These are phyloP conservation scores for Drosophila parvula DNA, from an alignment of 1,140 invertebrate species.

Conservation along the genomic window DNA sequence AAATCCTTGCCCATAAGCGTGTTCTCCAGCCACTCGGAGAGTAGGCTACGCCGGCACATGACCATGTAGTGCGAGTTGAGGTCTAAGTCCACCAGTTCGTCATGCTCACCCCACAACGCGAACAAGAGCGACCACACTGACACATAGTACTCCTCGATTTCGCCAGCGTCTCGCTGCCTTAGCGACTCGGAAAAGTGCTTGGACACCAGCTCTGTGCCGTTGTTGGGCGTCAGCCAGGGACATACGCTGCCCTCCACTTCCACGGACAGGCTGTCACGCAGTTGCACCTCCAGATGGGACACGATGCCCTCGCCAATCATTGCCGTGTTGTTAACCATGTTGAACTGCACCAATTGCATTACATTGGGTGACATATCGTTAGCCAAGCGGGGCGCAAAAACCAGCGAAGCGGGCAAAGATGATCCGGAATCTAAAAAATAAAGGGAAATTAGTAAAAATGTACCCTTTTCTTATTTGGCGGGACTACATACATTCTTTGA, in stretches of 20 bases:
- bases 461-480: too few relatives aligned
- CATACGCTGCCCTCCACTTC: constrained; percentile 84
- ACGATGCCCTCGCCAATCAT: constrained; percentile 77
- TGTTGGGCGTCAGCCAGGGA: constrained; percentile 83
- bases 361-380: constrained; percentile 65
- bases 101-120: constrained; percentile 92
- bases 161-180: constrained; percentile 75
- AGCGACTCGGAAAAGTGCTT: constrained; percentile 85
- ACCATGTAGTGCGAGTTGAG: constrained; percentile 64
- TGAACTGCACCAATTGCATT: constrained; percentile 69
- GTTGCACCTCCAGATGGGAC: constrained; percentile 85
- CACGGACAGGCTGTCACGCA: constrained; percentile 84
- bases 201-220: constrained; percentile 83
- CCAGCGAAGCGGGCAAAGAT: constrained; percentile 26
- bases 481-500: constrained; percentile 38
- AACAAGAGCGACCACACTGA: constrained; percentile 92
- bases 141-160: constrained; percentile 83
- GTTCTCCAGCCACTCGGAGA: constrained; percentile 81
- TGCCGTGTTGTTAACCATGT: constrained; percentile 46
- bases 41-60: constrained; percentile 76
- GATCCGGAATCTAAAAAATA: constrained; percentile 28
- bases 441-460: neutral
- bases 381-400: constrained; percentile 50
- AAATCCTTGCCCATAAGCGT: constrained; percentile 70
- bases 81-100: constrained; percentile 82